phyloP scores from a whole-genome alignment of 2,113 vertebrate species.

The Trachemys scripta region DNA sequence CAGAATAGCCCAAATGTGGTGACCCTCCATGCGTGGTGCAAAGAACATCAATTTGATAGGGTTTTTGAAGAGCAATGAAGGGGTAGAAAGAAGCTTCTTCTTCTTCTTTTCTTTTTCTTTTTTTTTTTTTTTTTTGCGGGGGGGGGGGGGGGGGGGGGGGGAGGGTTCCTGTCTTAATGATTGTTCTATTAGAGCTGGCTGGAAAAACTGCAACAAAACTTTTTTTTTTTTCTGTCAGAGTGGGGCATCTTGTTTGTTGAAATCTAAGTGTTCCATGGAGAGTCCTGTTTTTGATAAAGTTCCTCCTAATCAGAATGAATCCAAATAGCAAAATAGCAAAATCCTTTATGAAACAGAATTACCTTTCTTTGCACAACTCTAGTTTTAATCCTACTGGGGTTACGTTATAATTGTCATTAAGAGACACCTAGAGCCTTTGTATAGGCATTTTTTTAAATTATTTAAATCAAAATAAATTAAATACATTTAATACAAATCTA shows the following conservation, averaged over 20 bases:
- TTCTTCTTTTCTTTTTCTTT: too few relatives aligned
- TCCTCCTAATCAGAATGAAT: background rate
- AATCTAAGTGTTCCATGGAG: background rate
- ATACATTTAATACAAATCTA: background rate
- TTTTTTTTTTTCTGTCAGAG: too few relatives aligned
- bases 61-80: background rate
- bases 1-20: background rate
- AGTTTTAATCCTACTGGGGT: background rate
- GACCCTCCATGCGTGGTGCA: background rate
- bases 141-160: too few relatives aligned
- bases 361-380: background rate
- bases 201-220: background rate
- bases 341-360: background rate
- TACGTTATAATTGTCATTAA: background rate
- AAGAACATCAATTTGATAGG: background rate
- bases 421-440: background rate
- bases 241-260: background rate
- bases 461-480: background rate
- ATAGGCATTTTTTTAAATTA: background rate
- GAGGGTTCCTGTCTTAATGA: background rate
- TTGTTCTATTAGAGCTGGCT: background rate
- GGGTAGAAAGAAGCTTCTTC: background rate
- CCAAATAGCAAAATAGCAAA: background rate
- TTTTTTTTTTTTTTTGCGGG: too few relatives aligned
- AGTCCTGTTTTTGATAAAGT: background rate